Evolutionary conservation across 92 coral and sea anemone species (phyloP).

Genomic region (Epizoanthus scotinus): DNA sequence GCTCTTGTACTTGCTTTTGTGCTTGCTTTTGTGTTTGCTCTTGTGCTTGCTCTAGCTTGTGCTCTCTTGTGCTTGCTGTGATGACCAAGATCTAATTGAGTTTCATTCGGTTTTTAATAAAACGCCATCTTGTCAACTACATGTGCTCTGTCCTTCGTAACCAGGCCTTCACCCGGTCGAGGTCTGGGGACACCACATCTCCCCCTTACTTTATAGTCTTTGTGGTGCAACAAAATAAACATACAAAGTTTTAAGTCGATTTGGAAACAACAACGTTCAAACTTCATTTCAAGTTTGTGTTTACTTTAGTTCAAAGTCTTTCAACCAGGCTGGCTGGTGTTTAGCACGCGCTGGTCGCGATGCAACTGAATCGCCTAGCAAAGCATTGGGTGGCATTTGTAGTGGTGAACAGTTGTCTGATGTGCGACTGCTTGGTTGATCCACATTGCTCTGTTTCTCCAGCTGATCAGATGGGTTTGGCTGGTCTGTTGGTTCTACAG

Average conservation of each 20-base stretch:
- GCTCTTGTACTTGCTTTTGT: background rate
- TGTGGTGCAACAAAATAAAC: background rate
- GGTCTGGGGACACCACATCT: too few relatives aligned
- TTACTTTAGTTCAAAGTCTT: slow-evolving; percentile 9
- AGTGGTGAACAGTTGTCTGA: background rate
- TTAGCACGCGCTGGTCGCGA: slow-evolving; percentile 19
- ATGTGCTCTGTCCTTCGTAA: too few relatives aligned
- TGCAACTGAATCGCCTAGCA: slow-evolving; percentile 9
- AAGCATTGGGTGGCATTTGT: slow-evolving; percentile 18
- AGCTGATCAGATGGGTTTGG: background rate
- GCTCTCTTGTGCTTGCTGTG: too few relatives aligned
- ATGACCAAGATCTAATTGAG: background rate
- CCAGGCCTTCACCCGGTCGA: too few relatives aligned
- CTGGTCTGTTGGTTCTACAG: background rate
- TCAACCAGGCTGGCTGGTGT: slow-evolving; percentile 38
- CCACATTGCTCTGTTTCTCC: background rate
- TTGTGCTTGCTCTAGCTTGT: too few relatives aligned
- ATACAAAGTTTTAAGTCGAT: background rate
- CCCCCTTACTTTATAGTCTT: too few relatives aligned
- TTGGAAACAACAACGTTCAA: background rate
- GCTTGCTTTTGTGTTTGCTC: too few relatives aligned
- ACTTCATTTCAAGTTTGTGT: background rate
- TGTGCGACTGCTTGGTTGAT: background rate
- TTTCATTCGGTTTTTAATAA: too few relatives aligned
- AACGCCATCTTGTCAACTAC: too few relatives aligned